These are phyloP conservation scores for Lithobates pipiens DNA, from an alignment of 2,797 vertebrate genomes.

Conservation along the genomic window DNA sequence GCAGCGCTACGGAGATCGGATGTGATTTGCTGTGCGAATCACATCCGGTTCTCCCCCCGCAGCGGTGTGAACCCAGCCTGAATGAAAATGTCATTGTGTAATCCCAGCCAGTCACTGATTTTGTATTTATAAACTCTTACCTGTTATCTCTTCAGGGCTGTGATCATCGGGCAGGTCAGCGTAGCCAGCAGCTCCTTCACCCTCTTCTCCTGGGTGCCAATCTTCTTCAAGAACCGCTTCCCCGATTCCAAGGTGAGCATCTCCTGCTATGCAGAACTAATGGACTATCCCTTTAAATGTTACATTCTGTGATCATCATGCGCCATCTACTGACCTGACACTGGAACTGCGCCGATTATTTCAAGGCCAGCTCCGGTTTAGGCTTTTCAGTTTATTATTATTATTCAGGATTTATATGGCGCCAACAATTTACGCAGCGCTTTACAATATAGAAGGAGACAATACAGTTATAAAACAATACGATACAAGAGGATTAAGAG, in stretches of 20 bases:
- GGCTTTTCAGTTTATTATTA: no score
- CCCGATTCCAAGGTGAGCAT: constrained; percentile 88
- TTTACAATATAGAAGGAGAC: no score
- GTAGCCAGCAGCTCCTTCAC: constrained; percentile 92
- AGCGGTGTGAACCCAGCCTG: no score
- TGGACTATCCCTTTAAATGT: background rate
- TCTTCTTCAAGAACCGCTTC: constrained; percentile 93
- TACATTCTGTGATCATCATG: constrained; percentile 26
- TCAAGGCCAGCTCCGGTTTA: no score
- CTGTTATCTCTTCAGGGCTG: constrained; percentile 78
- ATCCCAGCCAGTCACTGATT: background rate
- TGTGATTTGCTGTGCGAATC: no score
- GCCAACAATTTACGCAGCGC: no score
- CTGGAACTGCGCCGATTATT: constrained; percentile 43
- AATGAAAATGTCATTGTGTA: background rate
- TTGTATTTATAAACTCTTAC: no score
- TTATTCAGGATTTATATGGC: no score
- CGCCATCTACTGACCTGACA: constrained; percentile 64
- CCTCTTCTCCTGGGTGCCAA: constrained; percentile 95
- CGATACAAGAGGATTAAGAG: no score
- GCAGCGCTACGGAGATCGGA: no score
- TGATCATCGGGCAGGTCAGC: constrained; percentile 90
- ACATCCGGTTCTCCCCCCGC: no score
- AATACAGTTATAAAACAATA: no score
- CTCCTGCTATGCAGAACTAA: background rate